Evolutionary conservation across 2,888 invertebrate species (phyloP).

Genomic region (Brachynemurus nebulosus): DNA sequence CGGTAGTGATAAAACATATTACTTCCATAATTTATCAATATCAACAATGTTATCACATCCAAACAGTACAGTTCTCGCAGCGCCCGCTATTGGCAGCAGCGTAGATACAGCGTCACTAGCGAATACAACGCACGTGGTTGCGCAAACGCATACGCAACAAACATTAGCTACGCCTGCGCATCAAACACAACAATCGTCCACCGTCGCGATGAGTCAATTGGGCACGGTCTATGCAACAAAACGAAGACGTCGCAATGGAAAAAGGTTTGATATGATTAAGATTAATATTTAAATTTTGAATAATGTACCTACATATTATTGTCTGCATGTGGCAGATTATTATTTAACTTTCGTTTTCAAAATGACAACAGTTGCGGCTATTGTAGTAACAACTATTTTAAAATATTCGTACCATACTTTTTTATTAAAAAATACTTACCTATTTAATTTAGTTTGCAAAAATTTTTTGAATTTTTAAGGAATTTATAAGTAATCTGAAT

Average conservation of each 20-base stretch:
- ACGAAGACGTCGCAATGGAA: conserved; percentile 85
- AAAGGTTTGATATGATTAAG: conserved; percentile 61
- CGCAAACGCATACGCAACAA: not conserved
- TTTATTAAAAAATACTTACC: too few species aligned
- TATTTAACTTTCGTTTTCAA: too few species aligned
- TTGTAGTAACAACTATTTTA: too few species aligned
- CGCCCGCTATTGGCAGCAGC: conserved; percentile 22
- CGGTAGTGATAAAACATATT: not conserved
- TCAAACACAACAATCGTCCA: conserved; percentile 10
- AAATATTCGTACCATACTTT: too few species aligned
- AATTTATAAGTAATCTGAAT: too few species aligned
- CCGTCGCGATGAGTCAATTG: conserved; percentile 65
- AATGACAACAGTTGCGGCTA: too few species aligned
- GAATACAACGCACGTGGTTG: conserved; percentile 7
- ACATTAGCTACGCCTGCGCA: conserved; percentile 15
- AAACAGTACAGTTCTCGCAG: conserved; percentile 24
- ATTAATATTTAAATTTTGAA: too few species aligned
- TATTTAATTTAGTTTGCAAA: too few species aligned
- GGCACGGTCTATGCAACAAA: conserved; percentile 97
- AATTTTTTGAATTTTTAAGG: too few species aligned
- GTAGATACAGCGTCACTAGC: conserved; percentile 29
- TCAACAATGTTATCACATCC: conserved; percentile 23
- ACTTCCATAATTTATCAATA: not conserved
- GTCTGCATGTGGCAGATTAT: too few species aligned
- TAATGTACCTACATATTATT: too few species aligned